phyloP scores from a whole-genome alignment of 2,113 vertebrate species.

The Copsychus sechellarum region DNA sequence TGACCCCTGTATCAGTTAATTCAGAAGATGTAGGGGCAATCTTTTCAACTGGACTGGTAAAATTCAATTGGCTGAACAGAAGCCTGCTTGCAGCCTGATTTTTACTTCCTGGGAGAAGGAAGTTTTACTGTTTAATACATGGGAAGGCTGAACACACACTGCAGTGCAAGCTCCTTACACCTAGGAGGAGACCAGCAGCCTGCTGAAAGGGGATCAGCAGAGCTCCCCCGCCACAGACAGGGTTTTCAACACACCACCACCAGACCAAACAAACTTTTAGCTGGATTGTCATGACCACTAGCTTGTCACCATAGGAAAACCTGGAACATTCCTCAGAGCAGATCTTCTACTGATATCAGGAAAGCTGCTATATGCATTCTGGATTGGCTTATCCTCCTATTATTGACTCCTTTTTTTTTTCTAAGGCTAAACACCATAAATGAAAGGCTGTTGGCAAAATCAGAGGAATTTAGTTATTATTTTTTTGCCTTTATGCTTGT shows the following conservation, averaged over 20 bases:
- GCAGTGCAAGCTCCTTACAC: neutral
- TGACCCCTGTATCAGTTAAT: neutral
- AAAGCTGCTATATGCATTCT: neutral
- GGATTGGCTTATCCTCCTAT: neutral
- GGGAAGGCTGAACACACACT: neutral
- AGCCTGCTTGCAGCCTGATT: neutral
- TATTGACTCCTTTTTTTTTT: neutral
- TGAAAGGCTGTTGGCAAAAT: neutral
- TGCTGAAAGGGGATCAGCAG: neutral
- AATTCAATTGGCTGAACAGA: neutral
- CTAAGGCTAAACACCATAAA: neutral
- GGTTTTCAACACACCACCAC: neutral
- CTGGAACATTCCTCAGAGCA: neutral
- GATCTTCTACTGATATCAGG: neutral
- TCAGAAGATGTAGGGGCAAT: neutral
- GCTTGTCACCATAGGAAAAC: neutral
- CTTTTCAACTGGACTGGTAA: neutral
- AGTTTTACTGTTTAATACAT: accelerated
- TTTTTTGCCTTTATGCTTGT: neutral
- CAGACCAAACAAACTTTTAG: neutral
- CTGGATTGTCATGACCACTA: neutral
- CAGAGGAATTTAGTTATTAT: neutral
- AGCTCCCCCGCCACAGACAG: neutral
- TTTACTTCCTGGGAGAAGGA: neutral
- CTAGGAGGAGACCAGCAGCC: neutral